Evolutionary conservation across 2,797 vertebrate species (phyloP), one percentile per base, ranked within the genome.

Genomic region (Enteromius mattozi): DNA sequence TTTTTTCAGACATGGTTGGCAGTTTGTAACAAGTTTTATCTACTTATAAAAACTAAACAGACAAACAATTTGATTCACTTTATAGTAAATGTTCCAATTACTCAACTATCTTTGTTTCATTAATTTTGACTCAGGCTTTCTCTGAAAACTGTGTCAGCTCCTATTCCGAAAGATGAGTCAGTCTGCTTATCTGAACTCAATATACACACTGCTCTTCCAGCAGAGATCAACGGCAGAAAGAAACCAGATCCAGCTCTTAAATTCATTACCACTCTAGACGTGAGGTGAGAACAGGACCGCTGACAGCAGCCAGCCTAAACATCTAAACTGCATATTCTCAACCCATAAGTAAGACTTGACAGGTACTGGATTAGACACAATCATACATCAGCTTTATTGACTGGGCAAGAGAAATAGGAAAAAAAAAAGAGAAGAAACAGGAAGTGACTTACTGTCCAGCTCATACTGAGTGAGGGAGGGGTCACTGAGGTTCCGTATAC

Each of bases 381-480:
- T 19, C 30, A 68, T 37, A 21, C 40, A 37, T 68, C 51, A 45
- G 14, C 74, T 59, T 83, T 12, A 56, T 56, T 30, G 77, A 66
- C 63, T 83, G 63, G 16, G 13, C 71, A n/a, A 30, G 8, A 45
- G 21, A 69, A 12, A 19, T 30, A 35, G n/a, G n/a, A 6, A 45
- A 56, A 37, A 54, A 69, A 30, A 4, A 21, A 1, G 13, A 74
- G 76, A 9, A 89, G 49, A 54, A 47, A 54, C 68, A 83, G 65
- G 0, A 19, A 78, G 37, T 30, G 21, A 77, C 89, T 78, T 87
- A 89, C 96, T 95, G 93, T 96, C 93, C 90, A 97, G 92, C 88
- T 96, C 94, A 37, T 96, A 96, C 88, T 96, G 95, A 8, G 94
- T 95, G 92, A 96, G 94, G 82, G 94, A 89, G 47, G 95, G 94